A percentile compares a stretch with the other conserved stretches of the same genome.
phyloP scores from a whole-genome alignment of 2,113 vertebrate genomes.

The Tachysurus fulvidraco region DNA sequence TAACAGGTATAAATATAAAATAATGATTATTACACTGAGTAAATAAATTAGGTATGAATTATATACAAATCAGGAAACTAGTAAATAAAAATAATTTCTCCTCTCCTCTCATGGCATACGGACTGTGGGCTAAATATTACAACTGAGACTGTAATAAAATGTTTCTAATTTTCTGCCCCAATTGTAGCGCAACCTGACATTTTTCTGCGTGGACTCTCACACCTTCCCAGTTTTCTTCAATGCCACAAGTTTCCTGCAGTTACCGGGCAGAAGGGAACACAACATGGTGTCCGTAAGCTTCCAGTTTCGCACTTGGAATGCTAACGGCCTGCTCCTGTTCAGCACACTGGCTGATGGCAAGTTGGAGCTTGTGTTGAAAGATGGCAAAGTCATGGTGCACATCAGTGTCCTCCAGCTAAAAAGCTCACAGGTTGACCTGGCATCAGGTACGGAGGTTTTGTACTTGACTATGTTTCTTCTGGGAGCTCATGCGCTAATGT shows the following conservation, averaged over 20 bases:
- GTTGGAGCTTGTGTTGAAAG: constrained; percentile 83
- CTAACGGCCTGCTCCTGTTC: constrained; percentile 88
- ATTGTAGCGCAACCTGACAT: constrained; percentile 89
- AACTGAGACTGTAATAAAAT: neutral
- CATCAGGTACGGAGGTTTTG: constrained; percentile 74
- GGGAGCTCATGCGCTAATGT: neutral
- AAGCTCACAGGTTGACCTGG: constrained; percentile 81
- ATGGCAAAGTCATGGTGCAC: constrained; percentile 82
- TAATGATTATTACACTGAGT: neutral
- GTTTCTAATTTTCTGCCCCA: constrained; percentile 46
- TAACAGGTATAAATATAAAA: too few relatives aligned
- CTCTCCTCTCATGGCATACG: neutral
- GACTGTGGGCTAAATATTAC: neutral
- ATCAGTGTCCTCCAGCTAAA: constrained; percentile 80
- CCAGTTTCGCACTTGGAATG: constrained; percentile 95
- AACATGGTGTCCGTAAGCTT: constrained; percentile 87
- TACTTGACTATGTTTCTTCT: neutral
- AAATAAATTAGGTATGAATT: neutral
- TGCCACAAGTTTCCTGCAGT: constrained; percentile 92
- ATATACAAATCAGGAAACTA: neutral
- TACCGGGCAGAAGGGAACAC: constrained; percentile 83
- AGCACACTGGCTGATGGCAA: constrained; percentile 87
- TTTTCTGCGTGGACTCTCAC: constrained; percentile 91
- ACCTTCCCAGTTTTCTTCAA: constrained; percentile 96
- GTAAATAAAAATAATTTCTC: neutral